Evolutionary conservation across 2,113 vertebrate genomes (phyloP).

Genomic region (Silurus asotus): DNA sequence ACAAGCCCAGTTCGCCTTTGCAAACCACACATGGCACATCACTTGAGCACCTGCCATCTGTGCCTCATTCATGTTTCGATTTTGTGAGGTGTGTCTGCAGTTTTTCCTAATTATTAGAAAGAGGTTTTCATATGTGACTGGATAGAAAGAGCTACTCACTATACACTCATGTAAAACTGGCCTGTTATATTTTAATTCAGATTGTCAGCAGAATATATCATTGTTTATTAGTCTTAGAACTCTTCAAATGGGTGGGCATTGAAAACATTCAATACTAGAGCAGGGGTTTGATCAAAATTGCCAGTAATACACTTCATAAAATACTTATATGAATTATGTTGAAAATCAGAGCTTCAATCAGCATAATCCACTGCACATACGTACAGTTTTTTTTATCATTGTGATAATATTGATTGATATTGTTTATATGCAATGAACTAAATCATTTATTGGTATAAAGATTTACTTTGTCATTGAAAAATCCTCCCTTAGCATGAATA

Average conservation of each 20-base stretch:
- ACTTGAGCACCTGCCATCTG: too few species aligned
- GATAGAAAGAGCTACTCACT: not conserved
- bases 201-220: not conserved
- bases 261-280: not conserved
- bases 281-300: not conserved
- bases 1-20: not conserved
- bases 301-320: too few species aligned
- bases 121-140: not conserved
- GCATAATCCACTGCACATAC: too few species aligned
- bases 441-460: too few species aligned
- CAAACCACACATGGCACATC: not conserved
- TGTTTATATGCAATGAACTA: too few species aligned
- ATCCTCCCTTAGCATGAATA: too few species aligned
- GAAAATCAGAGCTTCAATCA: too few species aligned
- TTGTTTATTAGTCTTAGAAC: not conserved
- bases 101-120: not conserved
- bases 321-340: too few species aligned
- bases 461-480: too few species aligned
- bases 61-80: not conserved
- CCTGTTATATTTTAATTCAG: not conserved
- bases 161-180: not conserved
- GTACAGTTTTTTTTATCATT: too few species aligned
- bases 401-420: too few species aligned
- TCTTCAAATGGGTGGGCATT: not conserved
- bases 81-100: not conserved